Evolutionary conservation across 1,140 invertebrate genomes (phyloP).

Genomic region (Probaryconus sp.): DNA sequence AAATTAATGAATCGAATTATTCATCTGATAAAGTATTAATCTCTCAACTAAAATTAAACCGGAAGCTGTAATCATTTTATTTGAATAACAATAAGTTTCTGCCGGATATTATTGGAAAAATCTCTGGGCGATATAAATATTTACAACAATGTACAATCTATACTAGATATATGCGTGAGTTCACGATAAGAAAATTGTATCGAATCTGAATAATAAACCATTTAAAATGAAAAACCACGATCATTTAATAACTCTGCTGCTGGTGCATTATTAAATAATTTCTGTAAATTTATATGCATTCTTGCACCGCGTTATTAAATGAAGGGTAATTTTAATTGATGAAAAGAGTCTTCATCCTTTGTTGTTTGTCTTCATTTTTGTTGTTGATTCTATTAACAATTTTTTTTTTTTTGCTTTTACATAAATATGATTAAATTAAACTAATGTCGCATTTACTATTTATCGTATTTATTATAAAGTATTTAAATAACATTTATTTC

Average conservation of each 20-base stretch:
- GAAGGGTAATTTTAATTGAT: slow-evolving; percentile 32
- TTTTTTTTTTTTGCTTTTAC: too few species aligned
- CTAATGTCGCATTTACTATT: too few species aligned
- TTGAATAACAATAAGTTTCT: too few species aligned
- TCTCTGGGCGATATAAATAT: slow-evolving; percentile 29
- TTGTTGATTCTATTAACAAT: too few species aligned
- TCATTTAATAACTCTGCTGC: slow-evolving; percentile 41
- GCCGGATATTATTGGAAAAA: slow-evolving; percentile 20
- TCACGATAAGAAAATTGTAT: slow-evolving; percentile 31
- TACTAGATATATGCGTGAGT: slow-evolving; percentile 35
- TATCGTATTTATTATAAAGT: too few species aligned
- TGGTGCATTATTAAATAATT: slow-evolving; percentile 55
- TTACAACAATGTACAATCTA: slow-evolving; percentile 25
- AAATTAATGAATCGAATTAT: slow-evolving; percentile 1
- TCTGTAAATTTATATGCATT: slow-evolving; percentile 49
- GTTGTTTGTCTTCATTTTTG: too few species aligned
- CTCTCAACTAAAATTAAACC: slow-evolving; percentile 28
- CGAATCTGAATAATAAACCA: slow-evolving; percentile 52
- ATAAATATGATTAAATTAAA: too few species aligned
- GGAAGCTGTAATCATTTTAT: too few species aligned
- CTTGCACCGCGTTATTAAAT: slow-evolving; percentile 37
- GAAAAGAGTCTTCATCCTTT: too few species aligned
- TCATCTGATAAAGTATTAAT: slow-evolving; percentile 17
- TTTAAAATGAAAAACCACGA: slow-evolving; percentile 46
- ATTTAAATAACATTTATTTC: too few species aligned